A percentile compares a stretch with the other conserved stretches of the same genome.
Evolutionary conservation across 2,888 invertebrate species (phyloP).

Genomic region (Galerucella calmariensis): DNA sequence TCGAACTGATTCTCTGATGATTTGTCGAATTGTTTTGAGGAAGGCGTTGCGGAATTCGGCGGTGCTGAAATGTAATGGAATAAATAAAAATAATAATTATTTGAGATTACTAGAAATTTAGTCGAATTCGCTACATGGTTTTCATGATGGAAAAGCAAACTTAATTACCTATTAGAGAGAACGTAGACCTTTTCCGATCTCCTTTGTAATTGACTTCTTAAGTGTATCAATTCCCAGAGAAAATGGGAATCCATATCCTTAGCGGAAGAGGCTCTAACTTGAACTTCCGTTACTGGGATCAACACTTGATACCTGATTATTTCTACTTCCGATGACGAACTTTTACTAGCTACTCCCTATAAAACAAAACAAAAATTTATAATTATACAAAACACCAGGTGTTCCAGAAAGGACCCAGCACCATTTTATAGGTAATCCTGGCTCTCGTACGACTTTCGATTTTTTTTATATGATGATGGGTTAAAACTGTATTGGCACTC

Average conservation of each 20-base stretch:
- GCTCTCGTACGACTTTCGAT: too few relatives aligned
- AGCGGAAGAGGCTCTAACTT: slow-evolving; percentile 93
- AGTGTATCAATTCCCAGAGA: slow-evolving; percentile 96
- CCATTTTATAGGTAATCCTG: too few relatives aligned
- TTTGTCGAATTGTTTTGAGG: slow-evolving; percentile 95
- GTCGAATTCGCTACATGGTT: too few relatives aligned
- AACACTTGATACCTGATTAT: slow-evolving; percentile 96
- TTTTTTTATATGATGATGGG: too few relatives aligned
- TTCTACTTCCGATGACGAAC: slow-evolving; percentile 90
- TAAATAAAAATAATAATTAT: too few relatives aligned
- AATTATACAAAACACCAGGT: neutral
- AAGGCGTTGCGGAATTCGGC: slow-evolving; percentile 97
- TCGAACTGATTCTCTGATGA: slow-evolving; percentile 95
- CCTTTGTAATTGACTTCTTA: slow-evolving; percentile 91
- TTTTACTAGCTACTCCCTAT: slow-evolving; percentile 89
- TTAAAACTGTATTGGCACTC: too few relatives aligned
- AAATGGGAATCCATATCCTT: slow-evolving; percentile 97
- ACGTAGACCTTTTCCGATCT: slow-evolving; percentile 97
- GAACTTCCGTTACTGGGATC: slow-evolving; percentile 97
- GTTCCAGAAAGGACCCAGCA: too few relatives aligned
- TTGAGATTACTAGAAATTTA: too few relatives aligned
- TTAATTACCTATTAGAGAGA: slow-evolving; percentile 86
- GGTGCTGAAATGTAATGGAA: slow-evolving; percentile 72
- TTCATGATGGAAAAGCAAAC: neutral
- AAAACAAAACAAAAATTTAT: slow-evolving; percentile 5